Percentiles rank a stretch among this genome's conserved stretches.
Conservation (phyloP, 1,140 invertebrate species). For the Saccostrea cuccullata region DNA sequence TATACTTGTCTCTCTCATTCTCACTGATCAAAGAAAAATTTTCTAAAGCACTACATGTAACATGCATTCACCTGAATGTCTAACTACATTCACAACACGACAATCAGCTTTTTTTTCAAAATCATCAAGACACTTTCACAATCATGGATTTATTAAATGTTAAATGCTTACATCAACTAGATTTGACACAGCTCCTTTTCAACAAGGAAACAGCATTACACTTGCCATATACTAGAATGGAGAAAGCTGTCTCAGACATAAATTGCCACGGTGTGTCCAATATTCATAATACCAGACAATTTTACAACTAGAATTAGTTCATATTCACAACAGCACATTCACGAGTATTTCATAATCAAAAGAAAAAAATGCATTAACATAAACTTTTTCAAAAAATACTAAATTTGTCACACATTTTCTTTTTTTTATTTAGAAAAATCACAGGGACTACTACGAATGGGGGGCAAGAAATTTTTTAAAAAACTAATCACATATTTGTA, state of each 20-base stretch:
- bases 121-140: slow-evolving; percentile 11
- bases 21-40: slow-evolving; percentile 1
- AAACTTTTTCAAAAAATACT: slow-evolving; percentile 34
- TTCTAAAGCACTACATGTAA: slow-evolving; percentile 18
- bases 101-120: slow-evolving; percentile 1
- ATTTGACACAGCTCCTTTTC: neutral
- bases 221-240: slow-evolving; percentile 26
- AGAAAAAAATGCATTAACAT: slow-evolving; percentile 16
- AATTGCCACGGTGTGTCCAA: slow-evolving; percentile 15
- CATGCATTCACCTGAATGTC: slow-evolving; percentile 15
- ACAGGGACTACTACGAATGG: slow-evolving; percentile 32
- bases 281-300: slow-evolving; percentile 28
- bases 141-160: slow-evolving; percentile 28
- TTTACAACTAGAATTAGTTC: neutral
- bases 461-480: neutral
- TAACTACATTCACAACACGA: slow-evolving; percentile 30
- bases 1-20: neutral
- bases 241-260: slow-evolving; percentile 17
- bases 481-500: slow-evolving; percentile 9
- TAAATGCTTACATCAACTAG: slow-evolving; percentile 15
- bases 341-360: slow-evolving; percentile 38
- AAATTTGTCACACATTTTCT: slow-evolving; percentile 16
- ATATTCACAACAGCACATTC: slow-evolving; percentile 28
- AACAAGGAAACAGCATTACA: neutral
- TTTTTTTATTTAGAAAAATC: slow-evolving; percentile 15